phyloP scores from a whole-genome alignment of 1,140 invertebrate genomes.

The Hyles vespertilio region DNA sequence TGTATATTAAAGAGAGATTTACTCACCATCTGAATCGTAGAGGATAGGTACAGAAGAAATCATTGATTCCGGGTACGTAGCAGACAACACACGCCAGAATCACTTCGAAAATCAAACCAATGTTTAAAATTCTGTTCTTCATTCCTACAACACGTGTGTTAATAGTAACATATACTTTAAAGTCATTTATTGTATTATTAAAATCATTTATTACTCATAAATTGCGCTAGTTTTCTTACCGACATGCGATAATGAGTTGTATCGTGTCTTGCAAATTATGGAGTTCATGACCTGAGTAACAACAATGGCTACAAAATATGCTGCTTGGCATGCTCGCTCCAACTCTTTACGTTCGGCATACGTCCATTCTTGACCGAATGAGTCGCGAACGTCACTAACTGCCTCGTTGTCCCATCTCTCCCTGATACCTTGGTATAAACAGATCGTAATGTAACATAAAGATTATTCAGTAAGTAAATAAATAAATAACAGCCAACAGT shows the following conservation, averaged over 20 bases:
- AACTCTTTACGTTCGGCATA: constrained; percentile 80
- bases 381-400: constrained; percentile 87
- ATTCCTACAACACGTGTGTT: constrained; percentile 41
- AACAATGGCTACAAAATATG: constrained; percentile 88
- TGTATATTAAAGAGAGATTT: too few species aligned
- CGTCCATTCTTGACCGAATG: constrained; percentile 88
- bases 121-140: constrained; percentile 55
- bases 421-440: constrained; percentile 41
- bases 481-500: too few species aligned
- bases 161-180: neutral
- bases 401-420: constrained; percentile 83
- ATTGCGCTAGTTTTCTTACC: constrained; percentile 33
- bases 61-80: constrained; percentile 51
- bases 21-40: constrained; percentile 39
- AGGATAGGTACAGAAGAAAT: constrained; percentile 56
- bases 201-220: too few species aligned
- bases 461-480: too few species aligned
- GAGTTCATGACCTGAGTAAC: constrained; percentile 87
- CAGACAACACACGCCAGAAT: constrained; percentile 42
- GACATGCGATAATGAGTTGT: constrained; percentile 83
- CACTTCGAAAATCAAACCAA: constrained; percentile 53
- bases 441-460: constrained; percentile 1
- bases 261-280: constrained; percentile 87
- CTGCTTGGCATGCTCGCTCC: constrained; percentile 85
- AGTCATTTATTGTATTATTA: neutral